Base-by-base conservation (phyloP, 2,888 invertebrate genomes). In the Exocentrus adspersus region DNA sequence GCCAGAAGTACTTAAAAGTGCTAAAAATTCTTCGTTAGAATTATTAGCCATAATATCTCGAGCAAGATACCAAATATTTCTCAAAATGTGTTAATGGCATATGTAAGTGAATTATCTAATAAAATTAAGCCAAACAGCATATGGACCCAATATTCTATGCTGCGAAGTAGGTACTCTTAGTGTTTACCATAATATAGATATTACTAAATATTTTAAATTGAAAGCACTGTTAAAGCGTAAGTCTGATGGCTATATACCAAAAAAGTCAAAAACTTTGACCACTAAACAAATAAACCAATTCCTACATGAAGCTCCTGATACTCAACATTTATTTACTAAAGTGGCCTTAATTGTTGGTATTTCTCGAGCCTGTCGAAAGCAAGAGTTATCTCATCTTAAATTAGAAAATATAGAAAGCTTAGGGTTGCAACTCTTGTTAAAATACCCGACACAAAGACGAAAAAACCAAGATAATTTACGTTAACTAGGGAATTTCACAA, bases 331-430 rank as follows among this genome's bases (percentile, higher is more conserved):
- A 20, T 20, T 48, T 48, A 48, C 48, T 6, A 48, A 48, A 48
- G 24, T 48, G 21, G 48, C 48, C 21, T 48, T 48, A 48, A 10
- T 48, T 48, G 48, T 28, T 48, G 48, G 45, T n/a, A 24, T 61
- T 30, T 21, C 45, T 5, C 54, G 46, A 14, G 54, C 61, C 1
- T 61, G 54, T 24, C 52, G 54, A 43, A 42, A 50, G 14, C 42
- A 45, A 19, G 61, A 61, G 50, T 61, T 61, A 46, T 28, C 48
- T 16, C 43, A 56, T 45, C 24, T 7, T 20, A 56, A 56, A 56
- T n/a, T 60, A 43, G 37, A 52, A 21, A 43, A 60, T 60, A 28
- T 51, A 21, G 51, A 51, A 51, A 51, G 28, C 12, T 10, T 59
- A 24, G 24, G n/a, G n/a, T n/a, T n/a, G n/a, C n/a, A n/a, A n/a